A percentile compares a stretch with the other conserved stretches of the same genome.
Evolutionary conservation across 1,140 invertebrate species (phyloP).

Genomic region (Lucilia cuprina): DNA sequence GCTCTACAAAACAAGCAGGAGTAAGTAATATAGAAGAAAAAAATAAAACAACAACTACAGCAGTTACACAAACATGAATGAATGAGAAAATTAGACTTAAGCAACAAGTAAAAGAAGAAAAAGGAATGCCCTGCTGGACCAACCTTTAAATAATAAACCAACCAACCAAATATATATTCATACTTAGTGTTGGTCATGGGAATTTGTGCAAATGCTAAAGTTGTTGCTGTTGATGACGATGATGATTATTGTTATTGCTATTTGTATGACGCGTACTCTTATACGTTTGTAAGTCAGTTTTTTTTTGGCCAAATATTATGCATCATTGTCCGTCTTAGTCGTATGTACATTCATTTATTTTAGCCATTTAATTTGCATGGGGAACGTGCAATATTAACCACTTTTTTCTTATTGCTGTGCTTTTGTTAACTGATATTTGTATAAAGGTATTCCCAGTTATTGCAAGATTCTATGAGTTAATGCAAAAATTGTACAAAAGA

Average conservation of each 20-base stretch:
- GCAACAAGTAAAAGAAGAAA: background rate
- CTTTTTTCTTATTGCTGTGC: background rate
- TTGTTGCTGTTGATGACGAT: background rate
- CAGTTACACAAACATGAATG: background rate
- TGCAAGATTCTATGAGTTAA: background rate
- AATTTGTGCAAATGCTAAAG: background rate
- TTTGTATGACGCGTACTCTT: background rate
- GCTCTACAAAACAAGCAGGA: background rate
- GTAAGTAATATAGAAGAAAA: background rate
- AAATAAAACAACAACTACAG: background rate
- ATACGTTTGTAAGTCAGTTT: background rate
- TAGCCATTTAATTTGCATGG: constrained; percentile 35
- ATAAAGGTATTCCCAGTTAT: background rate
- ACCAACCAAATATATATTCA: background rate
- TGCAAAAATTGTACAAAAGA: background rate
- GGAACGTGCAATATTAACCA: background rate
- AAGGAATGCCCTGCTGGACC: constrained; percentile 4
- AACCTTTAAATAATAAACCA: background rate
- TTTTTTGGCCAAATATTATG: background rate
- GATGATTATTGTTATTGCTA: constrained; percentile 3
- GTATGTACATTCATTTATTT: constrained; percentile 1
- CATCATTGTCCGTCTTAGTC: background rate
- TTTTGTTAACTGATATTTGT: background rate
- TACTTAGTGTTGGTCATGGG: constrained; percentile 7
- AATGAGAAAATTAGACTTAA: constrained; percentile 31